phyloP scores from a whole-genome alignment of 2,113 vertebrate species.

The Caretta caretta region DNA sequence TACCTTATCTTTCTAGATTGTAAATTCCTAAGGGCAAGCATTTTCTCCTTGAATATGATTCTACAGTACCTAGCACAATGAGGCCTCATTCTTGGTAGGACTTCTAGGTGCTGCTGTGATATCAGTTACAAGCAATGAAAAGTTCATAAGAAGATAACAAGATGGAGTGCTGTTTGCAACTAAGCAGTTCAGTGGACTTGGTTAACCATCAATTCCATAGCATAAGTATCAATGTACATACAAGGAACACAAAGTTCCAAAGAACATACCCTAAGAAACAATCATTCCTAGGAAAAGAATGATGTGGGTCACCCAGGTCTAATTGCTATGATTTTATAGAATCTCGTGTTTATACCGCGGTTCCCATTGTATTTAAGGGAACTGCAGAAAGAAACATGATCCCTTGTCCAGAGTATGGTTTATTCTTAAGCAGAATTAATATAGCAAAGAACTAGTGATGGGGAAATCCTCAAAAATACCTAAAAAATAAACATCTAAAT shows the following conservation, averaged over 20 bases:
- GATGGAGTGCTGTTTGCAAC: neutral
- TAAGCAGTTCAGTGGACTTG: neutral
- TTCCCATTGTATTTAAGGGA: neutral
- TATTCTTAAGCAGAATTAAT: neutral
- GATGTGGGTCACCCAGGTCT: neutral
- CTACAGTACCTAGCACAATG: neutral
- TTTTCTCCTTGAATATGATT: neutral
- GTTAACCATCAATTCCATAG: neutral
- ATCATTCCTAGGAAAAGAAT: neutral
- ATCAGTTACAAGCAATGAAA: neutral
- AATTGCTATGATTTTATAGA: neutral
- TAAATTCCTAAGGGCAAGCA: neutral
- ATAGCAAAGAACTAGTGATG: neutral
- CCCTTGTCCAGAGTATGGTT: fast-evolving
- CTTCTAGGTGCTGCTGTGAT: neutral
- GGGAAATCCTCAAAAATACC: neutral
- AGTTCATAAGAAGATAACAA: neutral
- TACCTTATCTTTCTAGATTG: neutral
- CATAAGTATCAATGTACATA: neutral
- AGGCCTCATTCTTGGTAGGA: neutral
- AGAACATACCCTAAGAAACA: neutral
- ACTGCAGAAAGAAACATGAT: neutral
- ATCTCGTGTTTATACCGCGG: fast-evolving
- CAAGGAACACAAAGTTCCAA: neutral
- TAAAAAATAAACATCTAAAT: neutral